Conservation (phyloP, 2,888 invertebrate genomes). For the Hololepta plana region DNA sequence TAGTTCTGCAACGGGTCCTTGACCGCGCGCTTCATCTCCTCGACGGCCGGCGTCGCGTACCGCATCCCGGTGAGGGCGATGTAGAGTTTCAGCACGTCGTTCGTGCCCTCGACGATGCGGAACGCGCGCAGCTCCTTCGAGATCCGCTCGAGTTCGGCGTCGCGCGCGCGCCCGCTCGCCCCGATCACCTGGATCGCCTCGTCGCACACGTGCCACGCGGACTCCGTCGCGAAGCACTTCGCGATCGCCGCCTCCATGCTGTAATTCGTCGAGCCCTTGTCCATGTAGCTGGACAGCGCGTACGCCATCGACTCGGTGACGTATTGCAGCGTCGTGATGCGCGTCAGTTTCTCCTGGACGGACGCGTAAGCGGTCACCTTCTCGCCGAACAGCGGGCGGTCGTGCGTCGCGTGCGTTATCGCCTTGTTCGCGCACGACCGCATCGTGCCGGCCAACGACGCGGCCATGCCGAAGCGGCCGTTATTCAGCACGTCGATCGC, state of each 20-base stretch:
- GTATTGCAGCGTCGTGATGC: slow-evolving; percentile 78
- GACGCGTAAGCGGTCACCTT: slow-evolving; percentile 56
- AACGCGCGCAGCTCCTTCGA: slow-evolving; percentile 84
- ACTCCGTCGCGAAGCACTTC: slow-evolving; percentile 58
- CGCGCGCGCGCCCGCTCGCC: slow-evolving; percentile 87
- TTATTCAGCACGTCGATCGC: slow-evolving; percentile 93
- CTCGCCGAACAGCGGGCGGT: slow-evolving; percentile 70
- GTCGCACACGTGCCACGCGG: slow-evolving; percentile 84
- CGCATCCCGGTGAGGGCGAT: slow-evolving; percentile 65
- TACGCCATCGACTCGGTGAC: slow-evolving; percentile 76
- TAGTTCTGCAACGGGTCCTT: no score
- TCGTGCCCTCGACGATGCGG: slow-evolving; percentile 93
- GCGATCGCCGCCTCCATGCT: slow-evolving; percentile 86
- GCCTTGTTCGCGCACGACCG: slow-evolving; percentile 63
- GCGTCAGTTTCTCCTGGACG: slow-evolving; percentile 75
- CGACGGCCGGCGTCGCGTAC: slow-evolving; percentile 3
- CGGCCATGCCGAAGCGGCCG: slow-evolving; percentile 88
- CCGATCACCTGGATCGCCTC: slow-evolving; percentile 88
- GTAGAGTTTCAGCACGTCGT: slow-evolving; percentile 84
- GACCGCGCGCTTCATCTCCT: slow-evolving; percentile 3
- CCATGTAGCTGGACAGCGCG: slow-evolving; percentile 86
- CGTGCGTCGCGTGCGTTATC: slow-evolving; percentile 68
- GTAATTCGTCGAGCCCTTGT: slow-evolving; percentile 68
- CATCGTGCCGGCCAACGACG: slow-evolving; percentile 78
- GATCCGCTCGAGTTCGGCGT: slow-evolving; percentile 68